These are phyloP conservation scores for Chromobotia macracanthus DNA, from an alignment of 2,797 vertebrate species.

Conservation along the genomic window DNA sequence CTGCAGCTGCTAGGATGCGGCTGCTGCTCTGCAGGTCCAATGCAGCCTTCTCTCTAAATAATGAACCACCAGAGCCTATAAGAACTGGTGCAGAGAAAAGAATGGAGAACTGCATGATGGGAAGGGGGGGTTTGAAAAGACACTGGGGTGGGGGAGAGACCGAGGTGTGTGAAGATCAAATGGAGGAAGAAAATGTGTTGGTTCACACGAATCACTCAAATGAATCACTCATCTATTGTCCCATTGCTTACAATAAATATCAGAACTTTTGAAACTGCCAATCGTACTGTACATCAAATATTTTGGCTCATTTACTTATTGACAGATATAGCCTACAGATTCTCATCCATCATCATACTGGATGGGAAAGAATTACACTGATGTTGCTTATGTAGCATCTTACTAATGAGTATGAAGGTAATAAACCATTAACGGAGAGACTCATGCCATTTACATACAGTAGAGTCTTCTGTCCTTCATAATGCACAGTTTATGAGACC, in stretches of 20 bases:
- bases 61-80: conserved; percentile 47
- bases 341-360: background rate
- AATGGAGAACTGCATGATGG: conserved; percentile 33
- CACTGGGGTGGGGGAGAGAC: conserved; percentile 11
- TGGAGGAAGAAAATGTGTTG: background rate
- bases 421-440: background rate
- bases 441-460: background rate
- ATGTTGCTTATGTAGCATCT: background rate
- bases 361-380: background rate
- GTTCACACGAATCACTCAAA: background rate
- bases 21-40: conserved; percentile 35
- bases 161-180: background rate
- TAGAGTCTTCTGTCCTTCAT: background rate
- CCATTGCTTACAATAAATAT: too few species aligned
- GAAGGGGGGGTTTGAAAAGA: conserved; percentile 36
- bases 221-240: too few species aligned
- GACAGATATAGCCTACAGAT: too few species aligned
- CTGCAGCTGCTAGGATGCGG: conserved; percentile 33
- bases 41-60: conserved; percentile 50
- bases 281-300: too few species aligned
- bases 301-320: too few species aligned
- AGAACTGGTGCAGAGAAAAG: conserved; percentile 17
- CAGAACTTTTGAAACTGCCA: too few species aligned
- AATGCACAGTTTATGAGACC: background rate
- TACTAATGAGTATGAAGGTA: background rate